Percentiles rank a stretch among this genome's conserved stretches.
phyloP scores from a whole-genome alignment of 1,140 invertebrate species.

The Varroa destructor region DNA sequence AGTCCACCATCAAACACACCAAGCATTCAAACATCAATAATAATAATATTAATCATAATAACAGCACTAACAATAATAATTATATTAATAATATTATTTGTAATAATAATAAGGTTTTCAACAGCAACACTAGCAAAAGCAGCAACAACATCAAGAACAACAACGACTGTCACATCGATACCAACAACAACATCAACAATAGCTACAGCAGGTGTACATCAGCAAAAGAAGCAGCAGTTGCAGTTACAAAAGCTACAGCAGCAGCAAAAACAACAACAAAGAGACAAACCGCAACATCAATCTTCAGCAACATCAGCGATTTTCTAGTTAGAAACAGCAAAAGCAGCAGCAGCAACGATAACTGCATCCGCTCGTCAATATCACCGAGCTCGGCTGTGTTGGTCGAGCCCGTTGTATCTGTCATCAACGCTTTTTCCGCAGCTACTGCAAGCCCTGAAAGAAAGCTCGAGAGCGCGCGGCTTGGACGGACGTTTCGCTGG shows the following conservation, averaged over 20 bases:
- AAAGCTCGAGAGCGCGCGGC: too few relatives aligned
- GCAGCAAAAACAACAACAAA: conserved; percentile 4
- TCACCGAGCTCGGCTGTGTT: too few relatives aligned
- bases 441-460: too few relatives aligned
- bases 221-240: neutral
- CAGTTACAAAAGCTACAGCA: neutral
- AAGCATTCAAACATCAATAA: conserved; percentile 6
- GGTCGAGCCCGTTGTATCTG: too few relatives aligned
- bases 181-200: conserved; percentile 9
- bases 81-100: neutral
- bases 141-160: conserved; percentile 8
- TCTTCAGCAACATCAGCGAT: neutral
- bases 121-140: neutral
- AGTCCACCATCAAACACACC: neutral
- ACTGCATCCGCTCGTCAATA: too few relatives aligned
- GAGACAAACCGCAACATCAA: neutral
- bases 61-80: conserved; percentile 11
- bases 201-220: conserved; percentile 5
- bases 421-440: too few relatives aligned
- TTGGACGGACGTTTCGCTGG: neutral
- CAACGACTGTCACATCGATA: conserved; percentile 1
- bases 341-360: too few relatives aligned
- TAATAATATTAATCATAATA: conserved; percentile 1
- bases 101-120: neutral
- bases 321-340: too few relatives aligned